Conservation (phyloP, 2,797 vertebrate genomes). For the Lutra lutra region DNA sequence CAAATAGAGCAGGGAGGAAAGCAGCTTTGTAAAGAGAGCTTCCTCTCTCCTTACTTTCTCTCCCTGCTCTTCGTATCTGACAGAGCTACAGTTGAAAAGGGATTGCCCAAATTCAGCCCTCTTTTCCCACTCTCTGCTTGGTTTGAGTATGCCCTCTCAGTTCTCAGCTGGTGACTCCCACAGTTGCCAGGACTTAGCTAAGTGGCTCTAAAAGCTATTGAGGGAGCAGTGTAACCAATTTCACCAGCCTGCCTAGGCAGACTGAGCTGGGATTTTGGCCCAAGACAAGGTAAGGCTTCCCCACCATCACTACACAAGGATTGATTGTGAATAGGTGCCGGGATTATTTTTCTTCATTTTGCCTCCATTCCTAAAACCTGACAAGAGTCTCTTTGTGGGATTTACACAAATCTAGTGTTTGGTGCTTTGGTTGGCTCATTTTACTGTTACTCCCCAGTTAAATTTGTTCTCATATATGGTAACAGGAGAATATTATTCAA, state of each 20-base stretch:
- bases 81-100: neutral
- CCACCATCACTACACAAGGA: neutral
- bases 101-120: neutral
- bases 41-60: neutral
- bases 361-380: neutral
- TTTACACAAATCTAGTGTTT: conserved; percentile 15
- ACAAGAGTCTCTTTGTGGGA: neutral
- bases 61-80: neutral
- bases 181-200: neutral
- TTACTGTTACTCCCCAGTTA: neutral
- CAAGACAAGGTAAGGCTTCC: neutral
- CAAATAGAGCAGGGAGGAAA: conserved; percentile 42
- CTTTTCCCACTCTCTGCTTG: neutral
- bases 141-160: neutral
- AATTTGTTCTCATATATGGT: neutral
- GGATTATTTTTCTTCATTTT: neutral
- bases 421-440: neutral
- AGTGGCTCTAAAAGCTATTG: neutral
- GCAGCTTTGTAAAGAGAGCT: conserved; percentile 11
- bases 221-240: neutral
- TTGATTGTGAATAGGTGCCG: neutral
- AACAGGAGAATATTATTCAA: neutral
- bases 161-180: neutral
- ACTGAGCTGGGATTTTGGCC: neutral
- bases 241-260: neutral